Percentiles rank a stretch among this genome's conserved stretches.
These are phyloP conservation scores for Lepus townsendii DNA, from an alignment of 2,797 vertebrate genomes.

Conservation along the genomic window DNA sequence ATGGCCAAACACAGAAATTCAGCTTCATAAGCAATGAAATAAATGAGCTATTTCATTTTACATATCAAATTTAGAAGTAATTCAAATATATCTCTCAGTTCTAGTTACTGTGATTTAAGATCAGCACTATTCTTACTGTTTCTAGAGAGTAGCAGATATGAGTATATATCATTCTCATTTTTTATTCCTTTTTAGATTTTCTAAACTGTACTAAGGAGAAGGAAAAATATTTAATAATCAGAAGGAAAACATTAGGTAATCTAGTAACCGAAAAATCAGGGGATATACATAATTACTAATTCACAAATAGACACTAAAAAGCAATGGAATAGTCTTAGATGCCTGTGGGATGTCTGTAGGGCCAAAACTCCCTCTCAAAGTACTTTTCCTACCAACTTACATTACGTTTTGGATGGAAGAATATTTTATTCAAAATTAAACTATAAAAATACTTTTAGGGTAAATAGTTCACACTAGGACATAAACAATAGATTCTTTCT, in stretches of 20 bases:
- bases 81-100: neutral
- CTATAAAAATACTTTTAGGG: slow-evolving; percentile 25
- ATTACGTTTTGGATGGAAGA: slow-evolving; percentile 21
- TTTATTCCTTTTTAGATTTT: slow-evolving; percentile 48
- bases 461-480: slow-evolving; percentile 26
- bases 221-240: neutral
- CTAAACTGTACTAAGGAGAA: slow-evolving; percentile 5
- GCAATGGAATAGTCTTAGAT: neutral
- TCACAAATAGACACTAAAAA: neutral
- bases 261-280: neutral
- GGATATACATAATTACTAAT: neutral
- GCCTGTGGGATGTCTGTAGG: neutral
- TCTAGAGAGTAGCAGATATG: neutral
- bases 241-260: neutral
- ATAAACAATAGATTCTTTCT: slow-evolving; percentile 48
- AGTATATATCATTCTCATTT: slow-evolving; percentile 24
- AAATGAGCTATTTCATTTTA: neutral
- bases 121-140: neutral
- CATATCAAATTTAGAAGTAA: neutral
- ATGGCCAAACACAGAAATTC: slow-evolving; percentile 41
- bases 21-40: neutral
- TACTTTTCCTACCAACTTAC: neutral
- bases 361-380: neutral
- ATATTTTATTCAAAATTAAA: slow-evolving; percentile 60
- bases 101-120: neutral